Percentiles rank a stretch among this genome's conserved stretches.
Evolutionary conservation across 2,797 vertebrate genomes (phyloP).

Genomic region (Pangasius larnaudii): DNA sequence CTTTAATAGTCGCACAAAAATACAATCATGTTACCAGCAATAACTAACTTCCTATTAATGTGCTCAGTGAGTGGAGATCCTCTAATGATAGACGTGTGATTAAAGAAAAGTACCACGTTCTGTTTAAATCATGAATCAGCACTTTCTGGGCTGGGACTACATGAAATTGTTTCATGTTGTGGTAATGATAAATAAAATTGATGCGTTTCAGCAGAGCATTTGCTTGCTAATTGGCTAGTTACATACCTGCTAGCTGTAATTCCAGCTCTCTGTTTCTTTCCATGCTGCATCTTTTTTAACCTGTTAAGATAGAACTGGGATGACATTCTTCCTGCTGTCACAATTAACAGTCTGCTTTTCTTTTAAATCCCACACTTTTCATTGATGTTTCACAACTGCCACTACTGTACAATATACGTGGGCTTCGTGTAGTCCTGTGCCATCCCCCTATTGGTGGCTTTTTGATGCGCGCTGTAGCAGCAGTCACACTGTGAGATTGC

Average conservation of each 20-base stretch:
- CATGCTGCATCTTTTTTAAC: too few species aligned
- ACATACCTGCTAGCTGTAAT: neutral
- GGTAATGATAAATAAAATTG: neutral
- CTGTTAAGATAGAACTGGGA: neutral
- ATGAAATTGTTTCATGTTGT: neutral
- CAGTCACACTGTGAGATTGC: neutral
- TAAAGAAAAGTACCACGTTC: neutral
- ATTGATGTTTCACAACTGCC: too few species aligned
- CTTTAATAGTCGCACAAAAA: neutral
- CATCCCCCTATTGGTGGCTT: neutral
- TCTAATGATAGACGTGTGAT: too few species aligned
- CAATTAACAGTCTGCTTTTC: neutral
- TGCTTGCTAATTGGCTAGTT: neutral
- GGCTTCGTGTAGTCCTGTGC: too few species aligned
- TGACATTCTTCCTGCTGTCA: neutral
- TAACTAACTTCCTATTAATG: too few species aligned
- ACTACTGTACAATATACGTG: neutral
- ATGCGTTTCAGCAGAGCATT: too few species aligned
- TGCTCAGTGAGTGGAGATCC: too few species aligned
- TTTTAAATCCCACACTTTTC: neutral
- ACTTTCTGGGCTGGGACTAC: neutral
- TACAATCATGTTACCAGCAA: neutral
- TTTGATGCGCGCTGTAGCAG: neutral
- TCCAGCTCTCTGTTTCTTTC: neutral
- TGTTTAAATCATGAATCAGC: neutral